Conservation (phyloP, 1,140 invertebrate species). For the Oppia nitens region DNA sequence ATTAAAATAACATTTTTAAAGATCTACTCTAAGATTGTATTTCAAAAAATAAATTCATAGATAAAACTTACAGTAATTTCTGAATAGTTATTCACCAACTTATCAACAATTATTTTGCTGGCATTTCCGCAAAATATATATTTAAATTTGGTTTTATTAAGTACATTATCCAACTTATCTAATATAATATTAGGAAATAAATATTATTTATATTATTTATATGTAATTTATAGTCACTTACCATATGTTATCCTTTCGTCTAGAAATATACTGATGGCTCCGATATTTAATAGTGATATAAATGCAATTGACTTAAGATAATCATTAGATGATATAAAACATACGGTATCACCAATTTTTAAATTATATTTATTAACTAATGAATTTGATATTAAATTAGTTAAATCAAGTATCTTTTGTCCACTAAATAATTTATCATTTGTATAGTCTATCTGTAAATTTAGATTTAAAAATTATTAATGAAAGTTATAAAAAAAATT, state of each 20-base stretch:
- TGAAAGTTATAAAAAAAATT: too few relatives aligned
- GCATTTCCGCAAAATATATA: not conserved
- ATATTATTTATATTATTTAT: not conserved
- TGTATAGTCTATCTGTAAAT: not conserved
- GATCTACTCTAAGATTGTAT: too few relatives aligned
- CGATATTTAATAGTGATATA: not conserved
- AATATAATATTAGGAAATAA: not conserved
- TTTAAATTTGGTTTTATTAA: not conserved
- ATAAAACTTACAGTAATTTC: not conserved
- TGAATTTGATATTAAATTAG: not conserved
- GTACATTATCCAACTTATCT: not conserved
- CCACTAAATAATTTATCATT: not conserved
- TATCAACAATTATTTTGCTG: not conserved
- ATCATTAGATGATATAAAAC: not conserved
- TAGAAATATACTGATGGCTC: not conserved
- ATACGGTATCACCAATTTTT: not conserved
- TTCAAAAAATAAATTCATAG: too few relatives aligned
- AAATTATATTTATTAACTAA: not conserved
- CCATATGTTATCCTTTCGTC: not conserved
- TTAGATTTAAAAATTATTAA: too few relatives aligned
- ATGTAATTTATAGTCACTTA: not conserved
- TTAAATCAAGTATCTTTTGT: not conserved
- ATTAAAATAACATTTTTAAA: too few relatives aligned
- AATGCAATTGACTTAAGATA: not conserved
- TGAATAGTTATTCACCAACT: not conserved